Evolutionary conservation across 2,888 invertebrate species (phyloP), one percentile per base, ranked within the genome.

Genomic region (Drosophila kambysellisi): DNA sequence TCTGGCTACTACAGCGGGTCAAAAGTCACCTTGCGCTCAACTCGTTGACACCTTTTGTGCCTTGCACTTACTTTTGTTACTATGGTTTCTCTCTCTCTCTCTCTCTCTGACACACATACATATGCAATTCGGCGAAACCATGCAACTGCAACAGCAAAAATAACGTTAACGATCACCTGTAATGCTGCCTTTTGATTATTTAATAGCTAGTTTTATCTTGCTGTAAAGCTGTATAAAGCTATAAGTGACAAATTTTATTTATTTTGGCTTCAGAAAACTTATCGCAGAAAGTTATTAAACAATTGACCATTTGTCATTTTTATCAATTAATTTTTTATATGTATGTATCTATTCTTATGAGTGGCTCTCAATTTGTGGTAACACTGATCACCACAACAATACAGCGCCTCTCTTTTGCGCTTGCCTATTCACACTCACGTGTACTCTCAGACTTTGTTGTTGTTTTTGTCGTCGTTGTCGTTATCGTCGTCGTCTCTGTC

Each of bases 11-110:
- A 11, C 8, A 46, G 46, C 51, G 56, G 51, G 53, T 58, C 50
- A 60, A 68, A 60, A 68, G 50, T 60, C 30, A 43, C 60, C 43
- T 66, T 54, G 43, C 52, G 41, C 63, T 51, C 35, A 64, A 58
- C 51, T 59, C 59, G 52, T 63, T 79, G 46, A 25, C 25, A 57
- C 50, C 57, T 59, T 54, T 66, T 72, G 57, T 53, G 64, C 63
- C 54, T 70, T 68, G 70, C 63, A 70, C 58, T 51, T 52, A 46
- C 39, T 54, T 39, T 9, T 61, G 35, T 39, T 41, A 56, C 32
- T 57, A 58, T 52, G 39, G 9, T 17, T 53, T 35, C 30, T 20
- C 25, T 29, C 29, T 7, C 30, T 20, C 25, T 29, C 29, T 7
- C 30, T 32, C n/a, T 39, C 30, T 30, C n/a, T 20, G 11, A 20